Evolutionary conservation across 2,888 invertebrate genomes (phyloP).

Genomic region (Unio pictorum): DNA sequence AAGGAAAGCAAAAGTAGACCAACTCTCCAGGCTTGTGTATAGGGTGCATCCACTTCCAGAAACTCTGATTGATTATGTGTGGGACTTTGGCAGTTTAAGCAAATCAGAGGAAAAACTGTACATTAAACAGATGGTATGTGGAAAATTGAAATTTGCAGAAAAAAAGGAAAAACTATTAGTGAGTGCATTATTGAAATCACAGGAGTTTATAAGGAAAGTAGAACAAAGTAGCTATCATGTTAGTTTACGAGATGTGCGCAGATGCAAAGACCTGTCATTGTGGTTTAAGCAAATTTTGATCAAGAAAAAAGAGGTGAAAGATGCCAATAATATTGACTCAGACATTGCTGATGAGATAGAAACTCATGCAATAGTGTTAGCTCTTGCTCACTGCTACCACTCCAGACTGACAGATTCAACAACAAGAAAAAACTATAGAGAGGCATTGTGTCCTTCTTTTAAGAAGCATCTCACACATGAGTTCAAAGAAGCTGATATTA

Average conservation of each 20-base stretch:
- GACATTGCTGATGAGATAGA: too few species aligned
- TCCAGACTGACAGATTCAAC: conserved; percentile 25
- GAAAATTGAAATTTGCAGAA: conserved; percentile 7
- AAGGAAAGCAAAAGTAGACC: conserved; percentile 42
- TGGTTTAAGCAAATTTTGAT: conserved; percentile 20
- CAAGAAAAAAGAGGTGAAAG: neutral
- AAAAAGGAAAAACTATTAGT: conserved; percentile 7
- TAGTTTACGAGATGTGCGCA: conserved; percentile 30
- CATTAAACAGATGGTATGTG: conserved; percentile 20
- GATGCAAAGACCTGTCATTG: conserved; percentile 17
- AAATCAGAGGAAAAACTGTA: conserved; percentile 42
- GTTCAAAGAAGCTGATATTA: too few species aligned
- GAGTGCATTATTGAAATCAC: conserved; percentile 21
- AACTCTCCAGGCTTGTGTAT: conserved; percentile 45
- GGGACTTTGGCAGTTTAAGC: conserved; percentile 50
- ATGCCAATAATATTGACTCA: too few species aligned
- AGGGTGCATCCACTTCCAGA: conserved; percentile 53
- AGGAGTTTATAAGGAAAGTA: conserved; percentile 16
- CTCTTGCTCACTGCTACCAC: conserved; percentile 37
- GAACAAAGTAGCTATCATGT: conserved; percentile 18
- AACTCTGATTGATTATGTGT: conserved; percentile 49
- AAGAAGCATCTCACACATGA: too few species aligned
- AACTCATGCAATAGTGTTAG: conserved; percentile 23
- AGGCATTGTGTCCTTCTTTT: too few species aligned
- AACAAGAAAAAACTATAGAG: conserved; percentile 18